Percentiles rank a stretch among this genome's conserved stretches.
Conservation (phyloP, 1,140 invertebrate genomes). For the Drosophila athabasca region DNA sequence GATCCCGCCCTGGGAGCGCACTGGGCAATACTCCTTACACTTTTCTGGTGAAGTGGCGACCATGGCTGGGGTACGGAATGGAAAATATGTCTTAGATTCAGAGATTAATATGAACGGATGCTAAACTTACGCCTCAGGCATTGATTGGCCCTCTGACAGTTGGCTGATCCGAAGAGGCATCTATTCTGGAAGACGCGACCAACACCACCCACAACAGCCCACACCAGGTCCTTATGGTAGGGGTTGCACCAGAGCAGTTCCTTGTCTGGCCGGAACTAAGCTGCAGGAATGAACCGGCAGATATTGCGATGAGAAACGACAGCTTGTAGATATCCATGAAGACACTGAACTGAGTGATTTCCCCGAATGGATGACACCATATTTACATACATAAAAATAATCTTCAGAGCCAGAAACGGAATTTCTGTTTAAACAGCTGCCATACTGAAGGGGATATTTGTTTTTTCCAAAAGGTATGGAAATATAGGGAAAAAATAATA, state of each 20-base stretch:
- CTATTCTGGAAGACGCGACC: no score
- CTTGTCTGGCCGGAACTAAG: not conserved
- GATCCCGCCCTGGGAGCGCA: not conserved
- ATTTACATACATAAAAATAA: not conserved
- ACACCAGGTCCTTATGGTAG: no score
- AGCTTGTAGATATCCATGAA: slow-evolving; percentile 4
- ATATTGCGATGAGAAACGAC: not conserved
- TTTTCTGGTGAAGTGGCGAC: no score
- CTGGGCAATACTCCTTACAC: no score
- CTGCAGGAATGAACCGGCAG: not conserved
- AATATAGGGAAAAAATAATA: not conserved
- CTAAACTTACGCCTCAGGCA: no score
- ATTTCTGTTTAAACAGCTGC: slow-evolving; percentile 13
- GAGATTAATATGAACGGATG: no score
- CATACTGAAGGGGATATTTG: not conserved
- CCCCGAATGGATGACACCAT: not conserved
- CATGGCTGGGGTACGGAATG: no score
- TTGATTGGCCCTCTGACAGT: no score
- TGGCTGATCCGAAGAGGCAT: no score
- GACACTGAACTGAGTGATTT: not conserved
- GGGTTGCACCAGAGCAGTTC: slow-evolving; percentile 3
- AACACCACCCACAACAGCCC: no score
- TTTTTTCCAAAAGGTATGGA: not conserved
- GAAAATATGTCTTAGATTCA: no score
- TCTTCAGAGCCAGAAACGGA: no score